phyloP scores from a whole-genome alignment of 2,113 vertebrate species.

The Fregata magnificens region DNA sequence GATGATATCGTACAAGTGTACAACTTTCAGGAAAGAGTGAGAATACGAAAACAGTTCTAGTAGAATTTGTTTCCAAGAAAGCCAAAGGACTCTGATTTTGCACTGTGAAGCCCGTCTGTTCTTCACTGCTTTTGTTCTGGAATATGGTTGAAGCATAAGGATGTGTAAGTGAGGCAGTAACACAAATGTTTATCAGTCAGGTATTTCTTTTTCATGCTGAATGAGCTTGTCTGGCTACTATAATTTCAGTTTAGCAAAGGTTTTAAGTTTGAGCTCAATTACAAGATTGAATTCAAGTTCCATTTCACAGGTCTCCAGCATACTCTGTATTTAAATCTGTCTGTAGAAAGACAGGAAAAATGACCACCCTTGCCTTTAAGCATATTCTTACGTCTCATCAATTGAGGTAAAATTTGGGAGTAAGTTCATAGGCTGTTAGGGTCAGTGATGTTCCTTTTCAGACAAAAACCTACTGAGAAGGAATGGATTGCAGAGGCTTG shows the following conservation, averaged over 20 bases:
- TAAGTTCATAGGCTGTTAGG: neutral
- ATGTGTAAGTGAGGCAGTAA: neutral
- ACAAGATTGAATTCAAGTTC: neutral
- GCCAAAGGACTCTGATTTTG: neutral
- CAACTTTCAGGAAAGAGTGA: neutral
- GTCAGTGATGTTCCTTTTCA: neutral
- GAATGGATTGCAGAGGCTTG: neutral
- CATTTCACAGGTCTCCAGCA: neutral
- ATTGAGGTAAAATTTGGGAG: neutral
- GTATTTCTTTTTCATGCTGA: neutral
- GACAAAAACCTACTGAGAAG: neutral
- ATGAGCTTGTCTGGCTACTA: neutral
- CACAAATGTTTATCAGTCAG: neutral
- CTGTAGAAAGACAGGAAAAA: neutral
- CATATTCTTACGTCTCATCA: neutral
- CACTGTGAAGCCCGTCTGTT: rapidly evolving
- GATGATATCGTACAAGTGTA: neutral
- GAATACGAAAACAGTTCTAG: neutral
- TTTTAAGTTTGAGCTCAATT: neutral
- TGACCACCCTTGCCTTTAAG: neutral
- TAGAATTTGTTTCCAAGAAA: neutral
- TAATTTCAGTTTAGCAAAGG: neutral
- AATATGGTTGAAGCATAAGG: neutral
- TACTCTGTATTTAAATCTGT: neutral
- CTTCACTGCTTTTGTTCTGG: neutral